Percentiles rank a stretch among this genome's conserved stretches.
Evolutionary conservation across 23 tunicate genomes (phyloP).

Genomic region (Phallusia fumigata): DNA sequence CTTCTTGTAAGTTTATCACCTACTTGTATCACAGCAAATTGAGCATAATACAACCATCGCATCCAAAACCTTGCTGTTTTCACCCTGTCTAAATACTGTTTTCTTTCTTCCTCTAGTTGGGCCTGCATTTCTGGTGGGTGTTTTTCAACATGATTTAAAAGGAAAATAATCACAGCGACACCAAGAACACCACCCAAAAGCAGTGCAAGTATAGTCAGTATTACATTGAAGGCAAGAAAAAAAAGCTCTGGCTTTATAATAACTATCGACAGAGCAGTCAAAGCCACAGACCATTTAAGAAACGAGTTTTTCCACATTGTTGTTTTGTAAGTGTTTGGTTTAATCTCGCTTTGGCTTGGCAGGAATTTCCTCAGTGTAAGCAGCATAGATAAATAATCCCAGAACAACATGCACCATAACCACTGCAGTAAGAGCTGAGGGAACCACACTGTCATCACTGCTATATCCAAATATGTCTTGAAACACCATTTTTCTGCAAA

Average conservation of each 20-base stretch:
- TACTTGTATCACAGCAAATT: neutral
- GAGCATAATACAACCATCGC: neutral
- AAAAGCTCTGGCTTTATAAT: neutral
- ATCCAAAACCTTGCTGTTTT: neutral
- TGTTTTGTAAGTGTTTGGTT: neutral
- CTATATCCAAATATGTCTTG: slow-evolving; percentile 38
- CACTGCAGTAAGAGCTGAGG: slow-evolving; percentile 81
- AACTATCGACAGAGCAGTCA: neutral
- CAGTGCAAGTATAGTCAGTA: neutral
- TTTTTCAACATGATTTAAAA: neutral
- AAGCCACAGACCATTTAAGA: neutral
- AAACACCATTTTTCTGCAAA: slow-evolving; percentile 36
- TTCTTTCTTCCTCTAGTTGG: neutral
- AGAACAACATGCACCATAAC: slow-evolving; percentile 82
- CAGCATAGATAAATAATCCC: slow-evolving; percentile 73
- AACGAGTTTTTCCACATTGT: slow-evolving; percentile 6
- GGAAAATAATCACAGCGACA: neutral
- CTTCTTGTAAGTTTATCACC: neutral
- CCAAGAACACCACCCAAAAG: neutral
- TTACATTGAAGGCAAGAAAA: neutral
- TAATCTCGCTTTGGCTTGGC: slow-evolving; percentile 67
- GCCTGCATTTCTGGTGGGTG: neutral
- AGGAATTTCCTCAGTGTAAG: slow-evolving; percentile 77
- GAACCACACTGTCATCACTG: slow-evolving; percentile 60
- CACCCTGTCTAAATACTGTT: neutral